These are phyloP conservation scores for Heliconius eleuchia DNA, from an alignment of 1,140 invertebrate genomes.

Conservation along the genomic window DNA sequence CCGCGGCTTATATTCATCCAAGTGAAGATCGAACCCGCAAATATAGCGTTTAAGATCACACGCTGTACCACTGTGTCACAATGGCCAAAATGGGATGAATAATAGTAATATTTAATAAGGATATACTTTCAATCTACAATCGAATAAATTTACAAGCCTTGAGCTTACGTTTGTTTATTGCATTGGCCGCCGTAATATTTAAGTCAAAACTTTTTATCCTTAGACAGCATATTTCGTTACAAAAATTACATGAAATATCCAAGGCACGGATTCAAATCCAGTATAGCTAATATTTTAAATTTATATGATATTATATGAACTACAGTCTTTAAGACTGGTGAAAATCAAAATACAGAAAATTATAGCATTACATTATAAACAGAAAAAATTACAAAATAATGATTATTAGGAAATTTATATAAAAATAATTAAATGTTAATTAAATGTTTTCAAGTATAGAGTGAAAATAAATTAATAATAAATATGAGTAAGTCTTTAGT, in stretches of 20 bases:
- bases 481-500: too few species aligned
- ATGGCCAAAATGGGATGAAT: too few species aligned
- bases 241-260: not conserved
- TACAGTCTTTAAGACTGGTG: not conserved
- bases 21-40: too few species aligned
- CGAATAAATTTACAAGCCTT: too few species aligned
- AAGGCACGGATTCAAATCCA: not conserved
- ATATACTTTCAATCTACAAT: too few species aligned
- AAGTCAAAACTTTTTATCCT: not conserved
- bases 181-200: not conserved
- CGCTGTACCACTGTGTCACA: too few species aligned
- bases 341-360: not conserved
- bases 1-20: too few species aligned
- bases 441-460: too few species aligned
- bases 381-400: not conserved
- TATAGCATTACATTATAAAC: not conserved
- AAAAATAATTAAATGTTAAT: not conserved
- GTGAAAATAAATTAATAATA: too few species aligned
- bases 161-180: too few species aligned
- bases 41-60: too few species aligned
- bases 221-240: not conserved
- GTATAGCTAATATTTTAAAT: not conserved
- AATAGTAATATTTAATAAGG: too few species aligned
- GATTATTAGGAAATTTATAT: not conserved
- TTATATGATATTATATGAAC: not conserved